Base-by-base conservation (phyloP, 2,113 vertebrate genomes). In the Thryonomys swinderianus region DNA sequence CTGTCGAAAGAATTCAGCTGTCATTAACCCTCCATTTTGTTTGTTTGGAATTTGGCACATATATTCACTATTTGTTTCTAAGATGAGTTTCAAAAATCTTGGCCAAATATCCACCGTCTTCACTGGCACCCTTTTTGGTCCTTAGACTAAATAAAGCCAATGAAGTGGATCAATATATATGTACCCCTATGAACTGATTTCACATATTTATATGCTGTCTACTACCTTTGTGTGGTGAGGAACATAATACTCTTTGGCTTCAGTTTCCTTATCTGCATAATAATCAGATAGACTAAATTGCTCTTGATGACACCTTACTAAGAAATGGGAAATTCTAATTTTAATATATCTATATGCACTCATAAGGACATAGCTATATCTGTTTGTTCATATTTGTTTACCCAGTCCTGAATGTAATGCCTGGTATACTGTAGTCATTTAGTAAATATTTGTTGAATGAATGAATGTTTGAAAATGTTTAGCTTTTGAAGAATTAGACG, bases 381-480 rank as follows among this genome's bases (percentile, higher is more conserved):
- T 76, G 3, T 61, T 69, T 48, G 37, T 92, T 81, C 9, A 0
- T 42, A 80, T 69, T 17, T 71, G 17, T 74, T 95, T 69, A 81
- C n/a, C 18, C 18, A 32, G 7, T n/a, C 67, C 48, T 32, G 37
- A 48, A 14, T 16, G 74, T 62, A 76, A 64, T n/a, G 30, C 11
- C 21, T 88, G 66, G 45, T 21, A 82, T 37, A 59, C 11, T 64
- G 34, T 42, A 94, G 17, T 14, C 34, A 45, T 59, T 62, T 32
- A 66, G 18, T 81, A 42, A 78, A 57, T 73, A 83, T 53, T 93
- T 85, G 62, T 73, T 21, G 30, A 90, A 21, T 94, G 51, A 89
- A 80, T 79, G 42, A 90, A 61, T 69, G 51, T 94, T 86, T 73
- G 61, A 42, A 88, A 91, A 62, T 83, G 62, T 74, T 79, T 80